Evolutionary conservation across 2,113 vertebrate species (phyloP).

Genomic region (Bos indicus): DNA sequence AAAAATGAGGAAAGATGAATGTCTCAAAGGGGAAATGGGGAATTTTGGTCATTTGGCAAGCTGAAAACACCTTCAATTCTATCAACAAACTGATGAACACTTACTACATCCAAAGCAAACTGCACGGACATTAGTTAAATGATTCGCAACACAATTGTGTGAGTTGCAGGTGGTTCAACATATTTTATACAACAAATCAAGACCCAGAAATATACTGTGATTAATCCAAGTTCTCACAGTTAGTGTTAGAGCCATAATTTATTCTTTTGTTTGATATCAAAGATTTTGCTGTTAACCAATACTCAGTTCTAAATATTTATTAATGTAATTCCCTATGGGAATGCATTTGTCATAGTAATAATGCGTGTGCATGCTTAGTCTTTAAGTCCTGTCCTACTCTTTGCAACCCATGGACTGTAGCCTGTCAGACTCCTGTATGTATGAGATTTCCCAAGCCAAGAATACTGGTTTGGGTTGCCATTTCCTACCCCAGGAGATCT

Average conservation of each 20-base stretch:
- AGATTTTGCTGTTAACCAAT: neutral
- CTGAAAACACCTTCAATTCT: neutral
- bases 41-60: neutral
- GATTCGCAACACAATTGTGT: fast-evolving
- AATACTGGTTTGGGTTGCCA: neutral
- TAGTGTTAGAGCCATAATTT: neutral
- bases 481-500: neutral
- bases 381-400: neutral
- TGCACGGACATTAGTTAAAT: neutral
- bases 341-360: neutral
- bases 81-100: neutral
- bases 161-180: neutral
- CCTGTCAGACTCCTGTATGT: neutral
- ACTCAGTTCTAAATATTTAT: neutral
- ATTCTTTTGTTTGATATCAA: neutral
- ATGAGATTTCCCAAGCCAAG: neutral
- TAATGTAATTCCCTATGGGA: neutral
- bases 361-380: neutral
- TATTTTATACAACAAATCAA: neutral
- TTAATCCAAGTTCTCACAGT: neutral
- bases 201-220: neutral
- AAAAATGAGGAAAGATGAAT: neutral
- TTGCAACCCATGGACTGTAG: neutral
- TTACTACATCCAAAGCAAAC: neutral
- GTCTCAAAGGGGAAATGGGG: neutral